These are phyloP conservation scores for Craterocephalus amniculus DNA, from an alignment of 2,797 vertebrate genomes.

Conservation along the genomic window DNA sequence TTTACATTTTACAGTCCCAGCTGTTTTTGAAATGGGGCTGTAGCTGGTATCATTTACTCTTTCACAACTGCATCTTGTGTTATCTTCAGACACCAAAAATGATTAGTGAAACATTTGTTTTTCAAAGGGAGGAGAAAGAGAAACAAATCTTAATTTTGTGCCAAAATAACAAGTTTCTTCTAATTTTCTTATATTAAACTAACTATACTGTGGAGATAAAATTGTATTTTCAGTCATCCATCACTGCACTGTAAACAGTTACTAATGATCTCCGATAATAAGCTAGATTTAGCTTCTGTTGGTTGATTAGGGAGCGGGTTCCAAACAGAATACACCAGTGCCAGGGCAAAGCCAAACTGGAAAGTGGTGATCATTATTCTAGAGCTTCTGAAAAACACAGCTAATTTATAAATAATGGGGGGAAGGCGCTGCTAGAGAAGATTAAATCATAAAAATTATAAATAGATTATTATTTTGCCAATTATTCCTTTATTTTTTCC, in stretches of 20 bases:
- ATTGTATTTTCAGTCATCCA: slow-evolving; percentile 8
- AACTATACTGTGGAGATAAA: slow-evolving; percentile 24
- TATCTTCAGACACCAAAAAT: too few species aligned
- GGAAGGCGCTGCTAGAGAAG: neutral
- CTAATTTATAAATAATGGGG: slow-evolving; percentile 13
- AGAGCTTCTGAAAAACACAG: slow-evolving; percentile 10
- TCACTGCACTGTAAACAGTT: slow-evolving; percentile 31
- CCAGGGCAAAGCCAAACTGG: slow-evolving; percentile 13
- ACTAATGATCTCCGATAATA: slow-evolving; percentile 44
- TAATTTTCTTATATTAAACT: slow-evolving; percentile 8
- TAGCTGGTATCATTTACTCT: slow-evolving; percentile 13
- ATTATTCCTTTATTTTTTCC: neutral
- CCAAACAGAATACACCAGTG: slow-evolving; percentile 24
- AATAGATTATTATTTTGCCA: neutral
- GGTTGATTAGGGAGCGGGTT: slow-evolving; percentile 57
- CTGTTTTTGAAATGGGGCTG: neutral
- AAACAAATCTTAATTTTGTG: neutral
- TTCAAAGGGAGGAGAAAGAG: neutral
- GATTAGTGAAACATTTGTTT: too few species aligned
- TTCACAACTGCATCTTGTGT: neutral
- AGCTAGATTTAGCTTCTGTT: slow-evolving; percentile 38
- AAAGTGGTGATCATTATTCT: slow-evolving; percentile 37
- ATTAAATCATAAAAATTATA: too few species aligned
- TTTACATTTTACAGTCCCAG: too few species aligned
- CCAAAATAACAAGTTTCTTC: neutral